A percentile compares a stretch with the other conserved stretches of the same genome.
phyloP scores from a whole-genome alignment of 2,888 invertebrate genomes.

The Therioaphis trifolii region DNA sequence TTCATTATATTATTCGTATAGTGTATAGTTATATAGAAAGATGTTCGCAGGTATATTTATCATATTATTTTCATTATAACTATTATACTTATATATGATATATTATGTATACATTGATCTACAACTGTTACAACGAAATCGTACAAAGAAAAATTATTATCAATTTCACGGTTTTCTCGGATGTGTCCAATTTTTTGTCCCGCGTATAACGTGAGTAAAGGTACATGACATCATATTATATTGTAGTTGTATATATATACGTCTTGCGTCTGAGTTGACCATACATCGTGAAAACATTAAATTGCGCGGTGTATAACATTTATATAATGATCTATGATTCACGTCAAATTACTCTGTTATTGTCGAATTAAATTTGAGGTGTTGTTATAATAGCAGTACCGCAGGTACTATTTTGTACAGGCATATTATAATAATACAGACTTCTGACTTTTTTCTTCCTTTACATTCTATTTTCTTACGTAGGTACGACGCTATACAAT shows the following conservation, averaged over 20 bases:
- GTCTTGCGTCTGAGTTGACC: background rate
- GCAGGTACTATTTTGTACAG: background rate
- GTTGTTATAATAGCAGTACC: background rate
- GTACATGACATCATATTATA: background rate
- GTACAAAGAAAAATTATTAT: constrained; percentile 26
- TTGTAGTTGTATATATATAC: too few species aligned
- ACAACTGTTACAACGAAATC: background rate
- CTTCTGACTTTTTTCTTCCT: background rate
- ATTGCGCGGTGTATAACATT: background rate
- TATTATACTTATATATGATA: too few species aligned
- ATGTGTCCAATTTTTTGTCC: constrained; percentile 9
- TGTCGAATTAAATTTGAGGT: background rate
- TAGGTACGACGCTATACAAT: background rate
- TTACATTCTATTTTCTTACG: background rate
- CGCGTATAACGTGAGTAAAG: background rate
- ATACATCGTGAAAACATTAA: background rate
- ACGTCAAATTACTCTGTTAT: background rate
- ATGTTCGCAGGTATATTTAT: too few species aligned
- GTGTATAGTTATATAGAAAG: too few species aligned
- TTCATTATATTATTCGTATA: too few species aligned
- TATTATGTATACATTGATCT: too few species aligned
- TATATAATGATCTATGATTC: background rate
- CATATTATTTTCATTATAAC: too few species aligned
- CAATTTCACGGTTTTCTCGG: constrained; percentile 32
- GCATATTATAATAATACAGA: background rate